Conservation (phyloP, 2,113 vertebrate species). For the Pterocles burchelli region DNA sequence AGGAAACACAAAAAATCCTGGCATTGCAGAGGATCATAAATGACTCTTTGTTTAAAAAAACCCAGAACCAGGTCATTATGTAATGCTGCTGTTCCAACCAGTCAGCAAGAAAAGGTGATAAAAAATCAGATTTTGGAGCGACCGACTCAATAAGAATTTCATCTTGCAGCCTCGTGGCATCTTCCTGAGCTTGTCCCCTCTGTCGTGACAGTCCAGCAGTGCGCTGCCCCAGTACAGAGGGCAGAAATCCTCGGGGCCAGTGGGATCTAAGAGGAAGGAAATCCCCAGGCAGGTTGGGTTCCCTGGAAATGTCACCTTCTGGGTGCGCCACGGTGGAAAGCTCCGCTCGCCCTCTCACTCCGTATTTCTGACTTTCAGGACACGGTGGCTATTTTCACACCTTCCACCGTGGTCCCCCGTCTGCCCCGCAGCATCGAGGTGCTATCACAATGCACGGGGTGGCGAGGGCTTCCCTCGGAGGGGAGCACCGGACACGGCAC, state of each 20-base stretch:
- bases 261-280: background rate
- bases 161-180: background rate
- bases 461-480: background rate
- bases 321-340: background rate
- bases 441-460: rapidly evolving
- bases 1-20: background rate
- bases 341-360: rapidly evolving
- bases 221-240: background rate
- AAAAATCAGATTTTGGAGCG: background rate
- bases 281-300: background rate
- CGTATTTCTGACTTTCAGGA: rapidly evolving
- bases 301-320: rapidly evolving
- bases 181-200: background rate
- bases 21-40: background rate
- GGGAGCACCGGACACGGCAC: background rate
- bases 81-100: background rate
- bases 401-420: rapidly evolving
- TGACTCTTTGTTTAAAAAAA: background rate
- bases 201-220: rapidly evolving
- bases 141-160: background rate
- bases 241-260: background rate
- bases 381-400: rapidly evolving
- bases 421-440: background rate
- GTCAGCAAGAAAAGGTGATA: background rate
- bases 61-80: background rate